phyloP scores from a whole-genome alignment of 2,113 vertebrate genomes.

The Eolophus roseicapilla region DNA sequence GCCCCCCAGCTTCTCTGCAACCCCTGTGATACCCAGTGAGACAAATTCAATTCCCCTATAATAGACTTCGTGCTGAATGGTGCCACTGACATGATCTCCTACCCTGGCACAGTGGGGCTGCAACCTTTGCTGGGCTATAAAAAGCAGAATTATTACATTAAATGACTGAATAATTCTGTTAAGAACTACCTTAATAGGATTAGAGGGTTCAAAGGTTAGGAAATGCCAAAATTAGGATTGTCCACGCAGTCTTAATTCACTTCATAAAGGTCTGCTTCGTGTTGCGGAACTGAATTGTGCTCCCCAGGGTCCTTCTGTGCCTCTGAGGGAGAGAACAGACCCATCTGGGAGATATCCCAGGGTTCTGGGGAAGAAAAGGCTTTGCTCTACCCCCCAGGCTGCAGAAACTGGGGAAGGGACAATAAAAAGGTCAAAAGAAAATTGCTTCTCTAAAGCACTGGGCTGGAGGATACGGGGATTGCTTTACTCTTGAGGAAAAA shows the following conservation, averaged over 20 bases:
- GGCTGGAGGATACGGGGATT: neutral
- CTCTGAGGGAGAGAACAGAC: neutral
- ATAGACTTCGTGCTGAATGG: neutral
- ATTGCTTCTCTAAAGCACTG: neutral
- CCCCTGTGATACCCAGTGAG: accelerated
- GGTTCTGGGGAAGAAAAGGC: neutral
- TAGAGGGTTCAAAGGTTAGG: conserved; percentile 49
- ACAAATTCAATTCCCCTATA: neutral
- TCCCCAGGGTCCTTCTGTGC: neutral
- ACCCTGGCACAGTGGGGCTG: neutral
- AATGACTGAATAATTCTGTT: conserved; percentile 8
- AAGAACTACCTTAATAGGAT: conserved; percentile 41
- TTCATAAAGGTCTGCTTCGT: neutral
- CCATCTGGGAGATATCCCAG: neutral
- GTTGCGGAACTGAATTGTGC: neutral
- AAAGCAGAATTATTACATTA: neutral
- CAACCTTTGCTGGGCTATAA: neutral
- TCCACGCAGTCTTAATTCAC: neutral
- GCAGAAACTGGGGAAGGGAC: neutral
- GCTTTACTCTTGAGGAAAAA: neutral
- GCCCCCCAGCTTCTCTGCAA: neutral
- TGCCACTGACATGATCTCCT: neutral
- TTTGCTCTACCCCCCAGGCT: neutral
- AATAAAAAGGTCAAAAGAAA: neutral
- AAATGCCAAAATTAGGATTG: conserved; percentile 41